Evolutionary conservation across 2,888 invertebrate genomes (phyloP).

Genomic region (Acleris holmiana): DNA sequence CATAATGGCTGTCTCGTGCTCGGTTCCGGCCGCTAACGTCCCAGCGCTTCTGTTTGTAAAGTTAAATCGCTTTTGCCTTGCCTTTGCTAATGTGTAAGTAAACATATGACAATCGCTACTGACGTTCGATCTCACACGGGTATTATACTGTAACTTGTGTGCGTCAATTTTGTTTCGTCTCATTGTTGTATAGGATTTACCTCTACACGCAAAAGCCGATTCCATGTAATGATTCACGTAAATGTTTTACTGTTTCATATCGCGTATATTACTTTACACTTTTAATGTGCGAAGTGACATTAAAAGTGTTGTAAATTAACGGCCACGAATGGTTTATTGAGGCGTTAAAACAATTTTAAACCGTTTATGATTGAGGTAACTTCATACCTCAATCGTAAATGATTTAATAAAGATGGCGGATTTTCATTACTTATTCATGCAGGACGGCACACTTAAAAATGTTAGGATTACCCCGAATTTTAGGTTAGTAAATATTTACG

Average conservation of each 20-base stretch:
- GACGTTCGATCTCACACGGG: too few relatives aligned
- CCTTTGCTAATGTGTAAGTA: too few relatives aligned
- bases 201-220: too few relatives aligned
- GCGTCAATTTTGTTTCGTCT: slow-evolving; percentile 55
- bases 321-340: slow-evolving; percentile 18
- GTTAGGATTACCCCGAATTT: neutral
- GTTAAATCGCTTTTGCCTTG: too few relatives aligned
- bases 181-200: neutral
- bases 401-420: neutral
- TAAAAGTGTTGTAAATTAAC: slow-evolving; percentile 12
- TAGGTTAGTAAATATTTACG: too few relatives aligned
- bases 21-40: slow-evolving; percentile 71
- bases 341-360: slow-evolving; percentile 17
- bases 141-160: slow-evolving; percentile 80
- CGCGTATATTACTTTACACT: too few relatives aligned
- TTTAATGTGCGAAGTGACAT: slow-evolving; percentile 4
- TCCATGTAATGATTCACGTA: too few relatives aligned
- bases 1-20: slow-evolving; percentile 44
- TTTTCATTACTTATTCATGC: neutral
- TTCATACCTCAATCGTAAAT: neutral
- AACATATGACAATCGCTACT: too few relatives aligned
- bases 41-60: slow-evolving; percentile 87
- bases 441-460: neutral
- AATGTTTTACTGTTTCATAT: too few relatives aligned
- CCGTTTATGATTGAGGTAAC: slow-evolving; percentile 2